Percentiles rank a stretch among this genome's conserved stretches.
Conservation (phyloP, 2,797 vertebrate genomes). For the Aphelocoma californica region DNA sequence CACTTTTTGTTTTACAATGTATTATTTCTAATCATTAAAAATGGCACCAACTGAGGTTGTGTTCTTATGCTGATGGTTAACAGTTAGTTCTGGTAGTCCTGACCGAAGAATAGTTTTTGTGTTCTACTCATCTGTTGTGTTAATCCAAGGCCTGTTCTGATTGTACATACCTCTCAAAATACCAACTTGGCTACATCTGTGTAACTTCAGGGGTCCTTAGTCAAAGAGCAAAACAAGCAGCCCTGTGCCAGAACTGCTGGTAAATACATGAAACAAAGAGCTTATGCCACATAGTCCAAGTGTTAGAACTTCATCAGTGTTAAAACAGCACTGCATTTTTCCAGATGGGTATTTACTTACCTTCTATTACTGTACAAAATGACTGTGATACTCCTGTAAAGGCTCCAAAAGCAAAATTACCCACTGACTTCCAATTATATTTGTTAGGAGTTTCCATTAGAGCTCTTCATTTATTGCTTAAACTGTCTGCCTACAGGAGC, state of each 20-base stretch:
- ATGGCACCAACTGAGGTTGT: constrained; percentile 51
- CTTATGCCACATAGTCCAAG: not conserved
- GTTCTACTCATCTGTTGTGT: not conserved
- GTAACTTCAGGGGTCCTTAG: not conserved
- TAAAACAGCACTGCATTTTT: not conserved
- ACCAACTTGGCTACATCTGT: not conserved
- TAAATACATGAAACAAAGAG: not conserved
- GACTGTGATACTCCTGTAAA: not conserved
- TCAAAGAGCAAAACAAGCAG: not conserved
- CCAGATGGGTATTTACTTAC: not conserved
- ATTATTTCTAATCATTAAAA: constrained; percentile 63
- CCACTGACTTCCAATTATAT: not conserved
- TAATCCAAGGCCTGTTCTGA: not conserved
- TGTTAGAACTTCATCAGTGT: not conserved
- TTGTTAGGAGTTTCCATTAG: not conserved
- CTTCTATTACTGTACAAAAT: not conserved
- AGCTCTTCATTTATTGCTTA: not conserved
- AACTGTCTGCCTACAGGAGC: not conserved
- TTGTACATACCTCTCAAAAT: not conserved
- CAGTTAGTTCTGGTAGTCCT: not conserved
- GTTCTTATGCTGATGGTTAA: constrained; percentile 39
- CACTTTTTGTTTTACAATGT: constrained; percentile 48
- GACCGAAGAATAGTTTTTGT: not conserved
- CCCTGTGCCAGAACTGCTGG: not conserved
- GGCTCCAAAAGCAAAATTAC: constrained; percentile 8